Conservation (phyloP, 2,113 vertebrate genomes). For the Pteropus alecto region DNA sequence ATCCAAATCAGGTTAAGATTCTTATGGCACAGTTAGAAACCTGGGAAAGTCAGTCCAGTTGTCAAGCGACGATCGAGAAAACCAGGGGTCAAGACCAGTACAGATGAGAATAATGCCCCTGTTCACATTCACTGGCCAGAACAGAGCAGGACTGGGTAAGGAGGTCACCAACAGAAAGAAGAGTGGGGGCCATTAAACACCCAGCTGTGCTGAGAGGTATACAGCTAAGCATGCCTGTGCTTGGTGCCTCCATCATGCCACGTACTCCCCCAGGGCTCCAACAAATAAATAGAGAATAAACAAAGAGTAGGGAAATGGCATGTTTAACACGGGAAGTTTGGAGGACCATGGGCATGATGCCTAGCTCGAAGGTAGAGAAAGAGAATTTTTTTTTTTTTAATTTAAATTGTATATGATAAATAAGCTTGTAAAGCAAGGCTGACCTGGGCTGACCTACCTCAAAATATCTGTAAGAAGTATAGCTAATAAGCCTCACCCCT, state of each 20-base stretch:
- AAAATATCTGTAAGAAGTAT: not conserved
- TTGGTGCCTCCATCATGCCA: too few relatives aligned
- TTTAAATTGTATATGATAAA: not conserved
- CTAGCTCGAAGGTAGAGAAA: not conserved
- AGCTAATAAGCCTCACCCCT: not conserved
- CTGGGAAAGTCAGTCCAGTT: not conserved
- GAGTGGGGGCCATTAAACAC: not conserved
- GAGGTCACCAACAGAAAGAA: not conserved
- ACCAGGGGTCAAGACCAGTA: not conserved
- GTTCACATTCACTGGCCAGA: not conserved
- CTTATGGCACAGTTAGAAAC: not conserved
- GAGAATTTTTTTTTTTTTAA: not conserved
- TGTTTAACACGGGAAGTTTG: not conserved
- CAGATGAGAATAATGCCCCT: not conserved
- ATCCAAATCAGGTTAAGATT: not conserved
- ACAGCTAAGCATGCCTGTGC: not conserved
- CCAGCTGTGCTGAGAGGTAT: not conserved
- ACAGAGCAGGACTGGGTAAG: not conserved
- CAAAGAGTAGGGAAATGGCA: not conserved
- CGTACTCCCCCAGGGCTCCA: too few relatives aligned
- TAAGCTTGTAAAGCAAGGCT: not conserved
- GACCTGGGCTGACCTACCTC: not conserved
- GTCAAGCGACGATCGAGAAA: not conserved
- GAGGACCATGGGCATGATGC: fast-evolving
- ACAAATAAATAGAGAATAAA: not conserved